Conservation (phyloP, 2,888 invertebrate species). For the Barypeithes pellucidus region DNA sequence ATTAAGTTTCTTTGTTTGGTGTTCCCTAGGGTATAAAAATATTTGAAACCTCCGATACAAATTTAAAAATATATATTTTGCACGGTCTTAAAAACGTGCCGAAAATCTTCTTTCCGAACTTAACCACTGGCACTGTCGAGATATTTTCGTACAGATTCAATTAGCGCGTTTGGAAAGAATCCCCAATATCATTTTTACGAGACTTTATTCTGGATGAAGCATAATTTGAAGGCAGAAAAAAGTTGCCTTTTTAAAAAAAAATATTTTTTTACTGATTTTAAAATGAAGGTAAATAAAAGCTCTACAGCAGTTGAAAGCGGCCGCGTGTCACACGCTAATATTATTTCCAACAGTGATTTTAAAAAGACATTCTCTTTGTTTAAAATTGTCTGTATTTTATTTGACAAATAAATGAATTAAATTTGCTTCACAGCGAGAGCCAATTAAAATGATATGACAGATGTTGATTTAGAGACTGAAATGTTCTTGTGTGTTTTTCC, state of each 20-base stretch:
- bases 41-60: too few relatives aligned
- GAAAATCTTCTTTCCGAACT: too few relatives aligned
- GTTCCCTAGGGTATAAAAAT: too few relatives aligned
- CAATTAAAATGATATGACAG: constrained; percentile 1
- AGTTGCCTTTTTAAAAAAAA: constrained; percentile 4
- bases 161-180: too few relatives aligned
- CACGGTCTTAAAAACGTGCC: too few relatives aligned
- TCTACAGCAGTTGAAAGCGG: constrained; percentile 5
- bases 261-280: neutral
- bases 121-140: too few relatives aligned
- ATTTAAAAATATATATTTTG: too few relatives aligned
- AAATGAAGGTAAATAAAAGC: constrained; percentile 13
- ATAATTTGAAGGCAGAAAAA: neutral
- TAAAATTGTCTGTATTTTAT: constrained; percentile 4
- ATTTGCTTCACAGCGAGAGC: neutral
- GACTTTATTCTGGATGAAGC: neutral
- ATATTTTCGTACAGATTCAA: too few relatives aligned
- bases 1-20: too few relatives aligned
- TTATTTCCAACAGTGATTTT: neutral
- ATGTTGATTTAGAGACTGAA: neutral
- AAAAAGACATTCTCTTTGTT: constrained; percentile 9
- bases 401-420: constrained; percentile 7
- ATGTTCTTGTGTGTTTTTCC: neutral
- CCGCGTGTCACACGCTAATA: constrained; percentile 2
- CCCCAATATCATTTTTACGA: too few relatives aligned